Conservation (phyloP, 1,140 invertebrate species). For the Luehdorfia chinensis region DNA sequence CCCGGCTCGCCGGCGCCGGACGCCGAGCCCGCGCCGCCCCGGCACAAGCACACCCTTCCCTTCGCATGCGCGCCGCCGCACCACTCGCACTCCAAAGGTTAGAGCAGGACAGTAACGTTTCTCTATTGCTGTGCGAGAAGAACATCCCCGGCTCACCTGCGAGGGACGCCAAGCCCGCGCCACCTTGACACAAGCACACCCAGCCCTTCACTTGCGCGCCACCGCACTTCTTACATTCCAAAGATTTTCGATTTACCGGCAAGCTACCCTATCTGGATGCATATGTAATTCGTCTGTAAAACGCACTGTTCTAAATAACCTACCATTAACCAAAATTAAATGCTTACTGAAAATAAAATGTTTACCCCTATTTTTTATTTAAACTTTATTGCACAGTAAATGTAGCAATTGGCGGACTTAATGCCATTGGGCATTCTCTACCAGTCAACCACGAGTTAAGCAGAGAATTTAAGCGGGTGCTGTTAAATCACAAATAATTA, state of each 20-base stretch:
- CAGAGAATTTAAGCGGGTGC: too few species aligned
- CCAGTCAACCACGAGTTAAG: too few species aligned
- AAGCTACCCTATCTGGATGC: too few species aligned
- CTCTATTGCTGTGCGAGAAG: constrained; percentile 89
- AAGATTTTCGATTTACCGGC: too few species aligned
- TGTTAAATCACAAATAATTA: too few species aligned
- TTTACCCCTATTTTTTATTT: too few species aligned
- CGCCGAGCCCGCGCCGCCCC: constrained; percentile 56
- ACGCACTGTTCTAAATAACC: background rate
- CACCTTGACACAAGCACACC: constrained; percentile 57
- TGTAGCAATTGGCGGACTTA: too few species aligned
- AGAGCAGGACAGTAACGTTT: constrained; percentile 75
- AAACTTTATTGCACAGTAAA: too few species aligned
- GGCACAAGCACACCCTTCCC: constrained; percentile 60
- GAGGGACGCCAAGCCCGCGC: constrained; percentile 74
- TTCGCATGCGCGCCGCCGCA: constrained; percentile 78
- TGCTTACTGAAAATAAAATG: too few species aligned
- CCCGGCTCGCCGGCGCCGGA: constrained; percentile 89
- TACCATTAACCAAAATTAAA: too few species aligned
- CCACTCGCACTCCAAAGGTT: constrained; percentile 42
- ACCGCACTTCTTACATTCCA: constrained; percentile 45
- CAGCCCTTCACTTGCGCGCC: constrained; percentile 78
- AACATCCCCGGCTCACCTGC: constrained; percentile 92
- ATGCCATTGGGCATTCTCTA: too few species aligned
- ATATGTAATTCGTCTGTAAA: too few species aligned